phyloP scores from a whole-genome alignment of 2,113 vertebrate species.

The Oenanthe melanoleuca region DNA sequence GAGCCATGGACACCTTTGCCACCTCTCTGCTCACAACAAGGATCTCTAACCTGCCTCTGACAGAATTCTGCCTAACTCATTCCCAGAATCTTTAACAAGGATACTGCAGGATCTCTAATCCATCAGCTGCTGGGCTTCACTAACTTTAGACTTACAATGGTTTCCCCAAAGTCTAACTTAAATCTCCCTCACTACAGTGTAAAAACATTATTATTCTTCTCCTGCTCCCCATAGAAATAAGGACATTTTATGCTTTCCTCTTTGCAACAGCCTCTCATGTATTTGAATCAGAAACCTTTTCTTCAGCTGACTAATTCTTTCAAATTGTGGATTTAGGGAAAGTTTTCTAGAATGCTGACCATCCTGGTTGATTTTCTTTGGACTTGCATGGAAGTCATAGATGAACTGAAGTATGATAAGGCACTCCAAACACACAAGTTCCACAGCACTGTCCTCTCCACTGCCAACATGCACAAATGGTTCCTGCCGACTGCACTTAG shows the following conservation, averaged over 20 bases:
- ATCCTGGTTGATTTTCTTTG: neutral
- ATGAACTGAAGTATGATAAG: neutral
- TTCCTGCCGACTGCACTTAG: neutral
- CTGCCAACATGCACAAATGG: neutral
- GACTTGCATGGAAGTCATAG: neutral
- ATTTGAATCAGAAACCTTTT: neutral
- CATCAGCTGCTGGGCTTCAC: neutral
- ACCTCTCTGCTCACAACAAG: neutral
- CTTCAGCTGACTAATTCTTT: neutral
- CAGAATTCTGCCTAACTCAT: neutral
- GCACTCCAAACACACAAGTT: neutral
- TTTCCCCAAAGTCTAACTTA: neutral
- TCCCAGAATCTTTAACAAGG: neutral
- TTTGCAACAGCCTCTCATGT: neutral
- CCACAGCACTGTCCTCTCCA: neutral
- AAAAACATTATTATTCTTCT: neutral
- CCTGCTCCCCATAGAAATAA: neutral
- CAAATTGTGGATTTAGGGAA: neutral
- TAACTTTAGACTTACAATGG: neutral
- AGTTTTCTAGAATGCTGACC: neutral
- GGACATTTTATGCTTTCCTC: neutral
- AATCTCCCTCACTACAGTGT: neutral
- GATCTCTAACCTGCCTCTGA: neutral
- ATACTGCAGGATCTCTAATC: neutral
- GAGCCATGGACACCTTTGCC: fast-evolving